Evolutionary conservation across 2,797 vertebrate genomes (phyloP).

Genomic region (Sphenodon punctatus): DNA sequence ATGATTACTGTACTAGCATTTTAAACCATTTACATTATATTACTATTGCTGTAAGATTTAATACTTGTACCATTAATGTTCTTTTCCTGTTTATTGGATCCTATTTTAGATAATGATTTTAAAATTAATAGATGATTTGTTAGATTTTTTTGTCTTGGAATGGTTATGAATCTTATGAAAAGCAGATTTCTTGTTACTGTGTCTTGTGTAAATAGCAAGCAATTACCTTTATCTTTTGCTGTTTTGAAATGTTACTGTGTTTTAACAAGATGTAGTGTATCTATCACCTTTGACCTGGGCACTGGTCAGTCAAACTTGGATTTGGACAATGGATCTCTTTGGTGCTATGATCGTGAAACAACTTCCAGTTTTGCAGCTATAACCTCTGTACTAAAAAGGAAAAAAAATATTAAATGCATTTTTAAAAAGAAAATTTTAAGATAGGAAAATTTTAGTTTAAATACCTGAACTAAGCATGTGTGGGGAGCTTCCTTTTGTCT

Average conservation of each 20-base stretch:
- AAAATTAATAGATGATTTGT: too few species aligned
- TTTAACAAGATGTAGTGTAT: not conserved
- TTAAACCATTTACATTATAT: constrained; percentile 17
- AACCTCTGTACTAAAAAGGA: not conserved
- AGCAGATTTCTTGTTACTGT: too few species aligned
- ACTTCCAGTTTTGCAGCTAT: not conserved
- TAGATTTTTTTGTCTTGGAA: not conserved
- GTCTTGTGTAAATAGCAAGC: too few species aligned
- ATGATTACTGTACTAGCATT: constrained; percentile 23
- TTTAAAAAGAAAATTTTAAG: too few species aligned
- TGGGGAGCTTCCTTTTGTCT: not conserved
- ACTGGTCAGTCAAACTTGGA: not conserved
- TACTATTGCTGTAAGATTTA: constrained; percentile 5
- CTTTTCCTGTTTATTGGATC: not conserved
- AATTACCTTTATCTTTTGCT: not conserved
- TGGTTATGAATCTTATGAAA: too few species aligned
- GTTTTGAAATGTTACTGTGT: not conserved
- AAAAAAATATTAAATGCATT: not conserved
- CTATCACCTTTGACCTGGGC: too few species aligned
- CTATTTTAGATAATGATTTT: too few species aligned
- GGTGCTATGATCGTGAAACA: not conserved
- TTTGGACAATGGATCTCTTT: not conserved
- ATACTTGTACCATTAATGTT: not conserved
- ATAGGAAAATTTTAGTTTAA: too few species aligned
- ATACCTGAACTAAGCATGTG: too few species aligned